Evolutionary conservation across 2,113 vertebrate genomes (phyloP), one percentile per base, ranked within the genome.

Genomic region (Candoia aspera): DNA sequence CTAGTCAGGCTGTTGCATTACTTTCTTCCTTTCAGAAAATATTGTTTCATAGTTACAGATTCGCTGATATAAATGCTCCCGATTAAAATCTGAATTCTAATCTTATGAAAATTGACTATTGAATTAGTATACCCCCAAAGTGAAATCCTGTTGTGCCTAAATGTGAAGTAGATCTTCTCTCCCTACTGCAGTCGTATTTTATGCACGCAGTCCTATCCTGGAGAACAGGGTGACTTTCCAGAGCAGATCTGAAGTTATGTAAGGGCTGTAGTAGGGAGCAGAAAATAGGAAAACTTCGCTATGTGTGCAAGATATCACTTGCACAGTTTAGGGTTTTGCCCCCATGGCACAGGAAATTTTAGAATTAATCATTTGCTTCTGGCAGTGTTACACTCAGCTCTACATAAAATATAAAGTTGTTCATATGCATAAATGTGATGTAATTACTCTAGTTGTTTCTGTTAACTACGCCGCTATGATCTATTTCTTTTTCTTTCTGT

Each of bases 401-500:
- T 79, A 19, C 17, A 0, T 79, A 42, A 79, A 79, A 79, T 79
- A 79, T 79, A 79, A 79, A 42, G 33, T 79, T 9, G 8, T 15
- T 33, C n/a, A 26, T 15, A 79, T 79, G 73, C n/a, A 12, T 79
- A 79, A 79, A 42, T 79, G 17, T 79, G 73, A 79, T 79, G 33
- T 17, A 42, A 42, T 79, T 79, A 42, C 8, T 3, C 33, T 21
- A 42, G 73, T 79, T 79, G 33, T 79, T 79, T 79, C 64, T 86
- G 49, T 92, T 4, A 94, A 58, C 10, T 93, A 6, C 89, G 64
- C 42, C 23, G 17, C 54, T 42, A 33, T 86, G 33, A 37, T 90
- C 83, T 58, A 29, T 60, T 73, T 88, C 73, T 96, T 87, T 94
- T 93, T 95, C 93, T 94, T 95, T 96, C 97, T 96, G n/a, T 64